phyloP scores from a whole-genome alignment of 2,113 vertebrate genomes.

The Mesocricetus auratus region DNA sequence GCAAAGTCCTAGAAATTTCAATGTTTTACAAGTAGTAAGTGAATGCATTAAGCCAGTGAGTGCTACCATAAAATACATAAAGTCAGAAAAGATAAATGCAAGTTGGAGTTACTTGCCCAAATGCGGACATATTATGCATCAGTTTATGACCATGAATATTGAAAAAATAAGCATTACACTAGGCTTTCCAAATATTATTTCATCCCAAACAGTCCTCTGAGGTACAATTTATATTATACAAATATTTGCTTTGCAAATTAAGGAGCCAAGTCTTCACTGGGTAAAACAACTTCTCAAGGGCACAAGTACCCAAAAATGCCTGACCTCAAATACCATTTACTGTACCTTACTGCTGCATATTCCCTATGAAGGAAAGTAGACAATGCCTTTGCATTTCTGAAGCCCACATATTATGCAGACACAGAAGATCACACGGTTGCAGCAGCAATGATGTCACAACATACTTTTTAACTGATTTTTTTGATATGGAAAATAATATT shows the following conservation, averaged over 20 bases:
- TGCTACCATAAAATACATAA: constrained; percentile 40
- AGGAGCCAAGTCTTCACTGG: neutral
- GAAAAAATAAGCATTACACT: neutral
- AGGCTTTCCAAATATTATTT: constrained; percentile 40
- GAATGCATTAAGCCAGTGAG: constrained; percentile 15
- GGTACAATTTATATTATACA: constrained; percentile 17
- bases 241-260: constrained; percentile 42
- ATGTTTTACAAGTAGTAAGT: constrained; percentile 60
- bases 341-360: neutral
- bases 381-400: neutral
- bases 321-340: neutral
- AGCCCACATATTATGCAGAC: neutral
- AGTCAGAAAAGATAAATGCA: constrained; percentile 57
- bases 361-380: neutral
- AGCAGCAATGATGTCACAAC: neutral
- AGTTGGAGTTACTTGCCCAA: constrained; percentile 18
- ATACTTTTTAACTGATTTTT: constrained; percentile 28
- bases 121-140: neutral
- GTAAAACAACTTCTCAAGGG: constrained; percentile 27
- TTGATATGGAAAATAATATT: constrained; percentile 28
- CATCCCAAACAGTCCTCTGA: neutral
- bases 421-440: neutral
- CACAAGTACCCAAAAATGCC: neutral
- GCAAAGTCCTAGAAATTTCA: constrained; percentile 51
- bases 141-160: neutral